A percentile compares a stretch with the other conserved stretches of the same genome.
Evolutionary conservation across 2,797 vertebrate species (phyloP).

Genomic region (Hippocampus kuda): DNA sequence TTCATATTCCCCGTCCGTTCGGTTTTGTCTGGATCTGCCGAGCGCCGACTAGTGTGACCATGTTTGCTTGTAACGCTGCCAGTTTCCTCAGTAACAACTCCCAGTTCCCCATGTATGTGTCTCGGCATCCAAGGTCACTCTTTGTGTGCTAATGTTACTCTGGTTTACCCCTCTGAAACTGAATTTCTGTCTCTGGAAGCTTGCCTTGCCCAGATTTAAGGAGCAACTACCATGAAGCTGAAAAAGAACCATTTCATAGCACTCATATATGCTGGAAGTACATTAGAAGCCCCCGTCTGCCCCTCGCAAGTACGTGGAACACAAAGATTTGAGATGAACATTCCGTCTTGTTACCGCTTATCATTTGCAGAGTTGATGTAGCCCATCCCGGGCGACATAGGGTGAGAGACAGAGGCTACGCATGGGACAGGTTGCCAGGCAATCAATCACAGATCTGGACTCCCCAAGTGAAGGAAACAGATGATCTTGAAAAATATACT

Average conservation of each 20-base stretch:
- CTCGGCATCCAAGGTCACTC: not conserved
- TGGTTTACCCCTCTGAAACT: not conserved
- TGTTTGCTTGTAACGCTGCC: slow-evolving; percentile 1
- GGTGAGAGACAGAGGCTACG: not conserved
- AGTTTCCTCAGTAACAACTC: slow-evolving; percentile 3
- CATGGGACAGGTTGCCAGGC: not conserved
- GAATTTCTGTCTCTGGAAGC: not conserved
- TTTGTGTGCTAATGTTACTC: not conserved
- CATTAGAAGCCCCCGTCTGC: too few species aligned
- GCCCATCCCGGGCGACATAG: not conserved
- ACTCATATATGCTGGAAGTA: not conserved
- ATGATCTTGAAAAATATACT: slow-evolving; percentile 7
- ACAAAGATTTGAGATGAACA: not conserved
- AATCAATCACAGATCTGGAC: not conserved
- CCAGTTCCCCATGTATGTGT: not conserved
- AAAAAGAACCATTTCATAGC: not conserved
- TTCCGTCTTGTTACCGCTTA: not conserved
- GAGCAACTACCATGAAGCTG: not conserved
- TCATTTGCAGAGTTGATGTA: not conserved
- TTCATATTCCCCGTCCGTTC: not conserved
- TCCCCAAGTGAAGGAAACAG: not conserved
- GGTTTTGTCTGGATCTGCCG: not conserved
- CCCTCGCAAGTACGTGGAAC: not conserved
- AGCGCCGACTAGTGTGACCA: not conserved
- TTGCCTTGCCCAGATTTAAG: not conserved